Conservation (phyloP, 2,797 vertebrate genomes). For the Galago senegalensis region DNA sequence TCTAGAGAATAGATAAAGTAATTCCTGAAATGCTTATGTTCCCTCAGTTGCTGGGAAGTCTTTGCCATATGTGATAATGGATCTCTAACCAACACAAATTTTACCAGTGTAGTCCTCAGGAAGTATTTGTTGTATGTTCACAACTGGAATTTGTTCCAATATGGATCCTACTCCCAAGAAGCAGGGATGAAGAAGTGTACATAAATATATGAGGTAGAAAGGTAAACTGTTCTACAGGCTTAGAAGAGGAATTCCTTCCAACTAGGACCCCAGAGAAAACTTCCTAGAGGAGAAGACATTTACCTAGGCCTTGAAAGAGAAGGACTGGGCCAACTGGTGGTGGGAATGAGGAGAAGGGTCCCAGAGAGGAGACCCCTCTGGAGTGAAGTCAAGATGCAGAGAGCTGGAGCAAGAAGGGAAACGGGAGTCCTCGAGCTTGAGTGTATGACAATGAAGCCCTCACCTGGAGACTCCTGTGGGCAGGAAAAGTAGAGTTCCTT, state of each 20-base stretch:
- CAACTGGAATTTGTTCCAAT: not conserved
- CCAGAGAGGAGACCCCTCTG: not conserved
- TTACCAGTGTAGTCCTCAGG: not conserved
- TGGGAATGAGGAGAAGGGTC: not conserved
- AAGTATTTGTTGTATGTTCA: not conserved
- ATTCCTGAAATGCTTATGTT: not conserved
- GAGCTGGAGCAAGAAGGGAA: not conserved
- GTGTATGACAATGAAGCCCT: not conserved
- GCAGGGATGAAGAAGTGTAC: not conserved
- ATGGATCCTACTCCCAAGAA: not conserved
- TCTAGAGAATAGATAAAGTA: not conserved
- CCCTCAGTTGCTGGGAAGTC: not conserved
- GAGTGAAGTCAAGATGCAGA: not conserved
- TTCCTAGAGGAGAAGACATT: not conserved
- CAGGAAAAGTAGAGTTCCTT: slow-evolving; percentile 8
- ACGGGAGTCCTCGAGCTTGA: not conserved
- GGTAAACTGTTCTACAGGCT: not conserved
- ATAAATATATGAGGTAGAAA: not conserved
- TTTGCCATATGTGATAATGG: not conserved
- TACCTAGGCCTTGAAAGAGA: slow-evolving; percentile 13
- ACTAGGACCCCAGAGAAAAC: not conserved
- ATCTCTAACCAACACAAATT: not conserved
- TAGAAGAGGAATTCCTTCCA: not conserved
- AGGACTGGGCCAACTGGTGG: not conserved
- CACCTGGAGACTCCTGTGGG: not conserved